Evolutionary conservation across 2,113 vertebrate genomes (phyloP), one percentile per base, ranked within the genome.

Genomic region (Hydropotes inermis): DNA sequence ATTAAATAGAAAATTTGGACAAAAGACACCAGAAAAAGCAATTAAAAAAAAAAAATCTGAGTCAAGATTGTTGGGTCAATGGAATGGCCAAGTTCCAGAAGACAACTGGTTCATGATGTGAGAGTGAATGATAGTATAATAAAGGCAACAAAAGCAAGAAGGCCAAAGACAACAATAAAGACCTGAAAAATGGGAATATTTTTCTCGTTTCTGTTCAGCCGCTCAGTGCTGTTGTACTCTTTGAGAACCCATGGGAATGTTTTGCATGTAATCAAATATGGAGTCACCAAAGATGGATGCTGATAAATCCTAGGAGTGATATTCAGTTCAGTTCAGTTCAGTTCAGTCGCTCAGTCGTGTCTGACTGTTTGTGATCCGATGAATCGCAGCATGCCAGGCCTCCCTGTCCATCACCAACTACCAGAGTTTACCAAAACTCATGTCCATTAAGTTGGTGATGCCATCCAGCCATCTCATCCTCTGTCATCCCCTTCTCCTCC

Each of bases 181-280:
- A 5, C 7, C 39, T 60, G 11, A 83, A 83, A 57, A 82, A 9
- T 83, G n/a, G 60, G 4, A 60, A 52, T n/a, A 30, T 60, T 74
- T 74, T 74, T 74, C 11, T 74, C 13, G 1, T 74, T 74, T 25
- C 39, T 21, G 19, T 70, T 70, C 9, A 43, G 21, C 25, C 0
- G 0, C 36, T 74, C 70, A 43, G 36, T 43, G 36, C 36, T 43
- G 36, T 74, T 0, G 0, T 25, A 7, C 11, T 25, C 70, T 43
- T 74, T 43, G 21, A 0, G 10, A 74, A 12, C 21, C 36, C 11
- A 25, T 13, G 70, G 36, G 6, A 74, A 52, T 52, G 36, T 52
- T 83, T 74, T 74, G 47, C 1, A 47, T 64, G 25, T 58, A 25
- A 50, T 50, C 15, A 89, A 54, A 60, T 30, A 83, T 2, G 1